Evolutionary conservation across 2,113 vertebrate species (phyloP).

Genomic region (Castor canadensis): DNA sequence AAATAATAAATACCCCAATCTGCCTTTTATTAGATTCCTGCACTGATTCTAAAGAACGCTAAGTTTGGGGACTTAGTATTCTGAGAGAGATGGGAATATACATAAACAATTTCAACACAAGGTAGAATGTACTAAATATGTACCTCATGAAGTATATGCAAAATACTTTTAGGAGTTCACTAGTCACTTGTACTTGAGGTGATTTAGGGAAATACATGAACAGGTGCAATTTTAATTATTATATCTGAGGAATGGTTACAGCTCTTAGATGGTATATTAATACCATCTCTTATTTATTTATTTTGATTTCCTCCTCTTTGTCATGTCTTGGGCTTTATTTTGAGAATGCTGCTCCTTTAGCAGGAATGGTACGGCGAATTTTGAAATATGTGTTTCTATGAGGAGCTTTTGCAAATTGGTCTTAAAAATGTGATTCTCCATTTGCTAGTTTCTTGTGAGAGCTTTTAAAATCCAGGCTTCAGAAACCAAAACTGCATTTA

Average conservation of each 20-base stretch:
- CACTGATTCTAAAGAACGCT: background rate
- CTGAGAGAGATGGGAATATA: background rate
- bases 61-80: background rate
- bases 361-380: background rate
- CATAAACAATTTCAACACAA: background rate
- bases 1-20: background rate
- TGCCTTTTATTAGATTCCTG: background rate
- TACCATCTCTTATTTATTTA: constrained; percentile 13
- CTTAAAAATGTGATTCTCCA: constrained; percentile 45
- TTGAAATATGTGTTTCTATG: constrained; percentile 19
- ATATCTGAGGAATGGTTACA: background rate
- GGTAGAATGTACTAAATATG: background rate
- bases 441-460: constrained; percentile 31
- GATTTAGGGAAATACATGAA: background rate
- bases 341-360: background rate
- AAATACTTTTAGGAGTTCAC: background rate
- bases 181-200: background rate
- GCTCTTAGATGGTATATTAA: no score
- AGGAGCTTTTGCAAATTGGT: constrained; percentile 39
- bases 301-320: background rate
- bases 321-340: background rate
- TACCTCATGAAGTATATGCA: background rate
- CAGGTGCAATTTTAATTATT: constrained; percentile 4
- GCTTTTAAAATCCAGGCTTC: constrained; percentile 52
- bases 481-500: constrained; percentile 49